A percentile compares a stretch with the other conserved stretches of the same genome.
These are phyloP conservation scores for Pyrgilauda ruficollis DNA, from an alignment of 2,113 vertebrate species.

Conservation along the genomic window DNA sequence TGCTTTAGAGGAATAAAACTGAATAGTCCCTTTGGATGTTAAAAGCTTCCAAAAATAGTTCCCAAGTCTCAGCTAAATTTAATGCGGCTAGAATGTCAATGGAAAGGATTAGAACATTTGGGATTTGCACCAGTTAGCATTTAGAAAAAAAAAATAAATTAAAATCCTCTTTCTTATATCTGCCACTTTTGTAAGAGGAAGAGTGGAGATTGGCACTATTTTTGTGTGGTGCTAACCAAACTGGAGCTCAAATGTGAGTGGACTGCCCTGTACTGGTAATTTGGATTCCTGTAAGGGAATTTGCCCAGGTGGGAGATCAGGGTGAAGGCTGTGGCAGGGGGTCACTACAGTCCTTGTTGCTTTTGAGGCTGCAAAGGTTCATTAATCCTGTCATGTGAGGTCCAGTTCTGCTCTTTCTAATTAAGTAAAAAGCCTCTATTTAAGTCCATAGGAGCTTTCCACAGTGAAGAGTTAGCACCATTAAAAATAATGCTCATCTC, in stretches of 20 bases:
- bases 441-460: not conserved
- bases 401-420: not conserved
- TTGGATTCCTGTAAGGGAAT: not conserved
- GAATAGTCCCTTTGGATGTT: constrained; percentile 33
- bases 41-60: constrained; percentile 63
- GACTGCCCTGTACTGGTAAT: not conserved
- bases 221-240: not conserved
- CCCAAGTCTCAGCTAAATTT: constrained; percentile 50
- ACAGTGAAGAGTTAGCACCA: not conserved
- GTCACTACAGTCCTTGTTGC: not conserved
- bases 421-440: not conserved
- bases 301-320: not conserved
- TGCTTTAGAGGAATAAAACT: constrained; percentile 3
- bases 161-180: not conserved
- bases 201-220: not conserved
- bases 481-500: not conserved
- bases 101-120: constrained; percentile 45
- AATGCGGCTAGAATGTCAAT: constrained; percentile 47
- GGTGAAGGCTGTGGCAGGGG: not conserved
- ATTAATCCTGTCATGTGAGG: not conserved
- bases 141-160: not conserved
- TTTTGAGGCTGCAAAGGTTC: not conserved
- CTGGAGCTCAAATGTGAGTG: not conserved
- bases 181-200: not conserved
- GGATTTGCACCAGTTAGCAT: constrained; percentile 47